Base-by-base conservation (phyloP, 2,888 invertebrate genomes). In the Lasioglossum zephyrum region DNA sequence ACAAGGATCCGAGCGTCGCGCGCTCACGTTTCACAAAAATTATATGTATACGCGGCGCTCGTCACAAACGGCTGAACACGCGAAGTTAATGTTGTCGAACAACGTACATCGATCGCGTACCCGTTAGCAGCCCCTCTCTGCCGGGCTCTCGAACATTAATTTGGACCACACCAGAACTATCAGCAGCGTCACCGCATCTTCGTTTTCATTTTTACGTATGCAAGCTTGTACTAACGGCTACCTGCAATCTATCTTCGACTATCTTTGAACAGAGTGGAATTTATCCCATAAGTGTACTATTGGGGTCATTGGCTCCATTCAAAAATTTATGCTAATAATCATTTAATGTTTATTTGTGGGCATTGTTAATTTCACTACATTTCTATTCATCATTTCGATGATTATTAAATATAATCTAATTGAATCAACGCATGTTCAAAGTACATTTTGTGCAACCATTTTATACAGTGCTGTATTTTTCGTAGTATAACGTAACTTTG, bases 61-160 rank as follows among this genome's bases (percentile, higher is more conserved):
- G 80, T 76, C 60, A 31, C 76, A 70, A 74, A 63, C 63, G 60
- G n/a, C 36, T 63, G 66, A 69, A 36, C 60, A 70, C 66, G n/a
- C 57, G 16, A 16, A 22, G 31, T 26, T n/a, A 47, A 49, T 36
- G 41, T 16, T 18, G n/a, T 31, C 13, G 22, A 26, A 79, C 18
- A 31, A 26, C 18, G 69, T 70, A 75, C 70, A 73, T 69, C 44
- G 39, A 86, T 81, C 75, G 72, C 47, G 73, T 84, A 72, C 57
- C 85, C 73, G 85, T 85, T 84, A 79, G 57, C 22, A 39, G 47
- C 57, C 81, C 72, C 44, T 39, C 47, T 44, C 13, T 26, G 44
- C 47, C 5, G 4, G 44, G 70, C 57, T 57, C 66, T 74, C 77
- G 72, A 85, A 78, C 86, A 75, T 81, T 73, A 76, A 86, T 72